Conservation (phyloP, 2,888 invertebrate species). For the Crematogaster levior region DNA sequence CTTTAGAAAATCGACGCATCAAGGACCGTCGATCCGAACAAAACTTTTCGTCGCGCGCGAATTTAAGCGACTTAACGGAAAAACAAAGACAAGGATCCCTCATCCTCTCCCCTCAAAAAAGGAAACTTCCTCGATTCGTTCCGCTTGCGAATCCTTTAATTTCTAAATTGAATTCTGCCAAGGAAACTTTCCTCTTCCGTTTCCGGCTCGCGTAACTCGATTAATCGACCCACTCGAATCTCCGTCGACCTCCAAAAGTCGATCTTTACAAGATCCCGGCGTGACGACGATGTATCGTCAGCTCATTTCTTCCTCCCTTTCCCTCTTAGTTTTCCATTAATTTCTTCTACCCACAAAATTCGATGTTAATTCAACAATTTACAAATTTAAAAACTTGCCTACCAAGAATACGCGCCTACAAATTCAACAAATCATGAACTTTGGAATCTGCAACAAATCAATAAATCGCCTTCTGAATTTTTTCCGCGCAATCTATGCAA, state of each 20-base stretch:
- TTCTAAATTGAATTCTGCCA: slow-evolving; percentile 55
- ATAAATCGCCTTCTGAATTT: neutral
- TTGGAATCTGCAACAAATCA: neutral
- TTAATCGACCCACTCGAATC: slow-evolving; percentile 52
- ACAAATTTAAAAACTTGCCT: neutral
- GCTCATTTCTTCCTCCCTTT: neutral
- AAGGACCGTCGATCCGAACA: neutral
- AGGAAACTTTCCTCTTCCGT: slow-evolving; percentile 54
- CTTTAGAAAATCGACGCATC: slow-evolving; percentile 11
- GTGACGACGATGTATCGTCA: slow-evolving; percentile 33
- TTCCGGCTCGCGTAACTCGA: slow-evolving; percentile 55
- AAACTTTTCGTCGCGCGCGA: slow-evolving; percentile 38
- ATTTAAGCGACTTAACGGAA: slow-evolving; percentile 22
- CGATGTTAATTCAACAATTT: neutral
- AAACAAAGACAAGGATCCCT: slow-evolving; percentile 40
- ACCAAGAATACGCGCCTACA: neutral
- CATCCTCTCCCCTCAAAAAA: slow-evolving; percentile 23
- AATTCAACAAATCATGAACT: neutral
- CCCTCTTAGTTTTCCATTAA: slow-evolving; percentile 11
- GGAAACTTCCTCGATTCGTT: slow-evolving; percentile 49
- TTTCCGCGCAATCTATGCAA: slow-evolving; percentile 1
- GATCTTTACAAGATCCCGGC: slow-evolving; percentile 23
- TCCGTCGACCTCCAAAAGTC: slow-evolving; percentile 47
- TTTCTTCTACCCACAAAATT: slow-evolving; percentile 58
- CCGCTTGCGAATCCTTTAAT: slow-evolving; percentile 57